Percentiles rank a stretch among this genome's conserved stretches.
Evolutionary conservation across 2,888 invertebrate genomes (phyloP).

Genomic region (Neuroscelio doddi): DNA sequence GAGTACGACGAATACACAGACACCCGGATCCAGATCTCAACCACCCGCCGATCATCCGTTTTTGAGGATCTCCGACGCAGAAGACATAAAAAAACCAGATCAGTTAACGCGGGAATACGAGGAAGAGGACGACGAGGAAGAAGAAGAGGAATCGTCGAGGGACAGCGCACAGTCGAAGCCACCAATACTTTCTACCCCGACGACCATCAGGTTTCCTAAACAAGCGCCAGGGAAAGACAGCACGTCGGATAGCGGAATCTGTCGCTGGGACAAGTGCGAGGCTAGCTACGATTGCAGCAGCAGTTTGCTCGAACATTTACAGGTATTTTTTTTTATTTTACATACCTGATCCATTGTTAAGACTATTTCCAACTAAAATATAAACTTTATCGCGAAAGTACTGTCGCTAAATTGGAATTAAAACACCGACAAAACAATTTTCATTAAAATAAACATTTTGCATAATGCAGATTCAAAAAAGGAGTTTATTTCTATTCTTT

Average conservation of each 20-base stretch:
- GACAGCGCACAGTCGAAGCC: conserved; percentile 61
- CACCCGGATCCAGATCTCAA: conserved; percentile 62
- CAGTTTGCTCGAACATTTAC: conserved; percentile 89
- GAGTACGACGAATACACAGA: conserved; percentile 33
- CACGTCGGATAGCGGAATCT: conserved; percentile 75
- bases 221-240: conserved; percentile 66
- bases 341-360: too few species aligned
- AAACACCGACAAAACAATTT: too few species aligned
- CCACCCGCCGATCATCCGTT: conserved; percentile 53
- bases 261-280: conserved; percentile 89
- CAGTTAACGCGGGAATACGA: conserved; percentile 51
- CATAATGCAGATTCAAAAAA: too few species aligned
- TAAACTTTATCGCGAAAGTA: too few species aligned
- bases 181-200: conserved; percentile 86
- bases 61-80: conserved; percentile 40
- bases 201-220: conserved; percentile 86
- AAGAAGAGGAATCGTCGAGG: conserved; percentile 64
- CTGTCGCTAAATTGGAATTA: too few species aligned
- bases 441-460: too few species aligned
- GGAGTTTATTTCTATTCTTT: too few species aligned
- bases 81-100: conserved; percentile 32
- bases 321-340: conserved; percentile 78
- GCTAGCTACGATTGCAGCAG: conserved; percentile 85
- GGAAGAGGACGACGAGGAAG: conserved; percentile 65
- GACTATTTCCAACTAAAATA: too few species aligned